Base-by-base conservation (phyloP, 1,140 invertebrate species). In the Drosophila kanapiae region DNA sequence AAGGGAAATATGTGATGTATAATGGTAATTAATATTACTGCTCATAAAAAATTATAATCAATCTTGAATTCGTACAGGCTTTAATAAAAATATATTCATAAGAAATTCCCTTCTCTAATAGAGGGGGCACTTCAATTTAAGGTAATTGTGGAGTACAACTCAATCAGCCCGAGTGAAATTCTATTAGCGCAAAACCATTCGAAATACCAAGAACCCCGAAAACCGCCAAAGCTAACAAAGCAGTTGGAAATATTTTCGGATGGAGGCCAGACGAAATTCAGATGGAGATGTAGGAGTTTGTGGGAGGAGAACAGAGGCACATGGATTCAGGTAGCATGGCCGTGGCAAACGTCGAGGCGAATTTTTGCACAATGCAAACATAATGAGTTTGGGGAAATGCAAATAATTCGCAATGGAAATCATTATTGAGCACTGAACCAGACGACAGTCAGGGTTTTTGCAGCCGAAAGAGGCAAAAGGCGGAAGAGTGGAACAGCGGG, bases 321-420 rank as follows among this genome's bases (percentile, higher is more conserved):
- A 38, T 27, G 33, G 37, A 72, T 51, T 60, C 64, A 78, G 75
- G 75, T 78, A 58, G 33, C 57, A 43, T 68, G 18, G 78, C 35
- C 62, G 59, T 37, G 42, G 40, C 38, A 49, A 64, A 56, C 51
- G 71, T 59, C 56, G 65, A 40, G 62, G 45, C 63, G 62, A 82
- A 76, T 77, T 80, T 70, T 68, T 80, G 68, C 78, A 84, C 81
- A 80, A 87, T 82, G 83, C 79, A 79, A 80, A 79, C 76, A 78
- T 87, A 87, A 87, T 87, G 83, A 87, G 83, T 86, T 87, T 65
- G 77, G 83, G 83, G 83, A 87, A 82, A 87, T 86, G 82, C 71
- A 80, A 80, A 79, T 82, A 87, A 87, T 72, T 87, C 83, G 80
- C 83, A 71, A 77, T 86, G 83, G 83, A 87, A 86, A 87, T 87